Percentiles rank a stretch among this genome's conserved stretches.
Conservation (phyloP, 1,140 invertebrate species). For the Contarinia nasturtii region DNA sequence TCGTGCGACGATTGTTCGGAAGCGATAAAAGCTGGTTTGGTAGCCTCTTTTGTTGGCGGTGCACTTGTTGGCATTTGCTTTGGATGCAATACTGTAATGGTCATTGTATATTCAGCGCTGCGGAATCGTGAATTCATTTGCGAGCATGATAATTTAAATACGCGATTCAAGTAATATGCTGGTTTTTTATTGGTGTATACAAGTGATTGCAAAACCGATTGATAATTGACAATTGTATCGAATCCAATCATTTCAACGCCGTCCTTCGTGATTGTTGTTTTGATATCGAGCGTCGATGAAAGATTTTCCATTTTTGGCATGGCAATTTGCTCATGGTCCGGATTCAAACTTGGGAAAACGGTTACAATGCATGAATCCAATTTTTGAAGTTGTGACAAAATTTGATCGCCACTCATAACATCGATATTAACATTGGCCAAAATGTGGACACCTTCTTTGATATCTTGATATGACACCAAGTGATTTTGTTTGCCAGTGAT, state of each 20-base stretch:
- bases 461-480: conserved; percentile 21
- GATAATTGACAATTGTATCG: conserved; percentile 65
- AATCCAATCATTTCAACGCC: conserved; percentile 64
- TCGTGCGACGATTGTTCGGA: conserved; percentile 4
- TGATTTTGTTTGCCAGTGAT: conserved; percentile 14
- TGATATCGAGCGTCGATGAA: conserved; percentile 20
- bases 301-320: conserved; percentile 19
- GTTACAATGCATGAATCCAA: conserved; percentile 79
- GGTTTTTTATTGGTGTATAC: conserved; percentile 87
- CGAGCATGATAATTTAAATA: conserved; percentile 85
- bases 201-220: conserved; percentile 60
- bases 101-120: conserved; percentile 77
- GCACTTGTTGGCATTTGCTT: conserved; percentile 25
- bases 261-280: conserved; percentile 35
- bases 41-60: background rate
- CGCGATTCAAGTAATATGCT: conserved; percentile 81
- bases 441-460: conserved; percentile 20
- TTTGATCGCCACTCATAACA: conserved; percentile 13
- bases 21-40: background rate
- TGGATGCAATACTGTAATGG: conserved; percentile 58
- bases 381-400: conserved; percentile 24
- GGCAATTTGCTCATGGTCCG: conserved; percentile 65
- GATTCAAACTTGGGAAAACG: conserved; percentile 84
- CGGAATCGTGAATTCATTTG: conserved; percentile 82
- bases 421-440: conserved; percentile 15